These are phyloP conservation scores for Thyatira batis DNA, from an alignment of 2,888 invertebrate genomes.

Conservation along the genomic window DNA sequence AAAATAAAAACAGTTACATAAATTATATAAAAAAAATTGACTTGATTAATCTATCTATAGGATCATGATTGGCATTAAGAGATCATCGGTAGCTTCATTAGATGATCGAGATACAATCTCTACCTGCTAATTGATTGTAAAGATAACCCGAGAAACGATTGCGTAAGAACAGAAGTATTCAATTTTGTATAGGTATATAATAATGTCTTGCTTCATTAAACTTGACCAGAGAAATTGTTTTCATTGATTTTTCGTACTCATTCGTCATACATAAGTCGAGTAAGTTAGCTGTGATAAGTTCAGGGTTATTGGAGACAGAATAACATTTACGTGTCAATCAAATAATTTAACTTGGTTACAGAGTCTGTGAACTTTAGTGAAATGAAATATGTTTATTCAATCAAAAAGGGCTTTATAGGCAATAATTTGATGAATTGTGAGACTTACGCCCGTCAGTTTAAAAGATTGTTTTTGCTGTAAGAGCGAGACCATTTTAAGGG, in stretches of 20 bases:
- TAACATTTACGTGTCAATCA: neutral
- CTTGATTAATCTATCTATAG: neutral
- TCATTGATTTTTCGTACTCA: neutral
- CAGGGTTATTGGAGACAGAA: neutral
- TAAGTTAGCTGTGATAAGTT: neutral
- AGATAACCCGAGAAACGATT: slow-evolving; percentile 48
- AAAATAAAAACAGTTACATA: neutral
- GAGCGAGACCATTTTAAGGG: too few species aligned
- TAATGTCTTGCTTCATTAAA: neutral
- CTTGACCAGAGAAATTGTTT: neutral
- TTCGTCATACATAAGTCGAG: neutral
- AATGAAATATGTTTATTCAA: neutral
- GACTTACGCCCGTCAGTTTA: too few species aligned
- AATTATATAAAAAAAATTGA: neutral
- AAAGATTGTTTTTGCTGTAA: too few species aligned
- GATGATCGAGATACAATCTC: slow-evolving; percentile 50
- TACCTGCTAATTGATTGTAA: slow-evolving; percentile 42
- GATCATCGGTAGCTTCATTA: slow-evolving; percentile 44
- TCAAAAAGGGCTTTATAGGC: too few species aligned
- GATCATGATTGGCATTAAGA: slow-evolving; percentile 36
- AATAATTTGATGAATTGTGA: too few species aligned
- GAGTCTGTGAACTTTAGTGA: neutral
- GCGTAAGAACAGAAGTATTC: slow-evolving; percentile 49
- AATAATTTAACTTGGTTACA: too few species aligned
- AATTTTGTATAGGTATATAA: slow-evolving; percentile 20